Conservation (phyloP, 1,140 invertebrate genomes). For the Drosophila suzukii region DNA sequence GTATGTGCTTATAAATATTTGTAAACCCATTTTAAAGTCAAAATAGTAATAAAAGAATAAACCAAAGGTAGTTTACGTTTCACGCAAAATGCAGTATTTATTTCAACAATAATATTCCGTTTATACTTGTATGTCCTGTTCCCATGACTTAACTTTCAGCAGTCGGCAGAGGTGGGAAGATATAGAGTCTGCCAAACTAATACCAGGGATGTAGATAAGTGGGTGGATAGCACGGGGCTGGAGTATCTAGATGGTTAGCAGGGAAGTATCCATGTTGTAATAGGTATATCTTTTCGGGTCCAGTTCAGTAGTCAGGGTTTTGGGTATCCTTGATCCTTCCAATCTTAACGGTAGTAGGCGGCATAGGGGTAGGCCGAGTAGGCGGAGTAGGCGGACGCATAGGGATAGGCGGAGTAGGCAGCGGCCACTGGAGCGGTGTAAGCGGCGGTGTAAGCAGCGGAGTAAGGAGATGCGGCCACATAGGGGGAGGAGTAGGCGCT, state of each 20-base stretch:
- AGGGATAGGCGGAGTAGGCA: constrained; percentile 75
- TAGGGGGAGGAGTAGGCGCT: constrained; percentile 84
- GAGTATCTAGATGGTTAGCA: background rate
- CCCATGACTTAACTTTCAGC: constrained; percentile 27
- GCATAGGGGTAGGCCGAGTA: constrained; percentile 74
- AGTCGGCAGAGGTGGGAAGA: constrained; percentile 9
- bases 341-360: constrained; percentile 70
- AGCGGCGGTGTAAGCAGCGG: constrained; percentile 73
- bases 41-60: background rate
- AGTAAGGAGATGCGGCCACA: constrained; percentile 70
- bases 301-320: constrained; percentile 6
- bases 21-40: too few species aligned
- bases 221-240: background rate
- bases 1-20: constrained; percentile 10
- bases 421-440: constrained; percentile 69
- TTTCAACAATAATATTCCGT: constrained; percentile 45
- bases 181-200: constrained; percentile 29
- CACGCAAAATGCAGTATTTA: constrained; percentile 73
- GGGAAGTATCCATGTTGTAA: constrained; percentile 13
- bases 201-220: constrained; percentile 26
- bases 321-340: background rate
- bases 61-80: constrained; percentile 39
- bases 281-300: constrained; percentile 2
- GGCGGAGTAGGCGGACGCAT: constrained; percentile 59
- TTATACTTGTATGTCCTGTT: constrained; percentile 29